phyloP scores from a whole-genome alignment of 53 echinoderm and acorn worm genomes.

The Echinometra lucunter region DNA sequence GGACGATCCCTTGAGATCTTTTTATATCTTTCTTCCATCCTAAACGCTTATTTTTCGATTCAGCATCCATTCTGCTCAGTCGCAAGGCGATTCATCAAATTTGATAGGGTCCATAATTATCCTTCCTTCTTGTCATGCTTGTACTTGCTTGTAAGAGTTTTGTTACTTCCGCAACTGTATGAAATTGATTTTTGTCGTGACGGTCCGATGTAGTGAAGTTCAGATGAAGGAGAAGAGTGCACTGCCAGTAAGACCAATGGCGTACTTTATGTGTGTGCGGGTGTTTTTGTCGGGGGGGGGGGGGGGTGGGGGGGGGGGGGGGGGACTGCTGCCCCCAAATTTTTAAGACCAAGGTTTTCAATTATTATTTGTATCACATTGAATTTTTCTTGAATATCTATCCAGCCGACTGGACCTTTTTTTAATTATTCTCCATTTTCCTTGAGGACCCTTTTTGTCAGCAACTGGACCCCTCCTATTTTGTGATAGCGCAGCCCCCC shows the following conservation, averaged over 20 bases:
- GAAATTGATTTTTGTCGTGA: neutral
- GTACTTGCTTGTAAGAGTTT: constrained; percentile 11
- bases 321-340: too few relatives aligned
- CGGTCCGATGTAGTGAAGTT: neutral
- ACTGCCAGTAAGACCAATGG: neutral
- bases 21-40: neutral
- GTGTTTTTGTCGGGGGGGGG: too few relatives aligned
- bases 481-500: too few relatives aligned
- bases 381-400: too few relatives aligned
- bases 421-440: too few relatives aligned
- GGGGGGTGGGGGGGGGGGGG: too few relatives aligned
- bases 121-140: neutral
- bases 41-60: neutral
- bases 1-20: constrained; percentile 20
- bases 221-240: neutral
- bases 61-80: neutral
- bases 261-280: too few relatives aligned
- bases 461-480: too few relatives aligned
- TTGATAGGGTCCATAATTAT: neutral
- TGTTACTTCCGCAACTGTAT: neutral
- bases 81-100: neutral
- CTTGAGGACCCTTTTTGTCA: too few relatives aligned
- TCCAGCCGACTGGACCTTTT: too few relatives aligned
- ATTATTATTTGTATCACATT: too few relatives aligned
- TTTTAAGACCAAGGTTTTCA: too few relatives aligned